These are phyloP conservation scores for Chrosomus eos DNA, from an alignment of 2,797 vertebrate genomes.

Conservation along the genomic window DNA sequence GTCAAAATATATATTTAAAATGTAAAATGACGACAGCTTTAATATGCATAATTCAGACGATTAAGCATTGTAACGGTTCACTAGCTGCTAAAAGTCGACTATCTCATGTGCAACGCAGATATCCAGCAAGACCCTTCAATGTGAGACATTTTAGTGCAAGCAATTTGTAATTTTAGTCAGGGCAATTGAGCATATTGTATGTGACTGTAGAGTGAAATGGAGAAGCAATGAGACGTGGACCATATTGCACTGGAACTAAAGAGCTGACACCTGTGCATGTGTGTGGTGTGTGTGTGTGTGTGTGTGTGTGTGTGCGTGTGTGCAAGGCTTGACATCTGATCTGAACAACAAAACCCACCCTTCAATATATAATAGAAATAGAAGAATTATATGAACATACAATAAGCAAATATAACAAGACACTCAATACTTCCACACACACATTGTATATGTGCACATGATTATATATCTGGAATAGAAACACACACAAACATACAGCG, in stretches of 20 bases:
- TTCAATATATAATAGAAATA: background rate
- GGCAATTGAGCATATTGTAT: conserved; percentile 62
- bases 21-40: background rate
- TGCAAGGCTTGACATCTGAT: background rate
- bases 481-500: conserved; percentile 23
- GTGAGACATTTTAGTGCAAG: conserved; percentile 36
- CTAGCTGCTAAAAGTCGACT: conserved; percentile 23
- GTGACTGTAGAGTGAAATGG: conserved; percentile 53
- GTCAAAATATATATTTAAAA: conserved; percentile 34
- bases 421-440: background rate
- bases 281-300: background rate
- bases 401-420: background rate
- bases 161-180: conserved; percentile 53
- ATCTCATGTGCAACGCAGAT: conserved; percentile 16
- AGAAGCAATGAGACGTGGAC: conserved; percentile 49
- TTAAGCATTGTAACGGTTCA: conserved; percentile 38
- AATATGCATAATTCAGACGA: conserved; percentile 13
- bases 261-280: conserved; percentile 15
- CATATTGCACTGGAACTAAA: conserved; percentile 15
- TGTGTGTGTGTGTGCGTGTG: background rate
- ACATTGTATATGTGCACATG: background rate
- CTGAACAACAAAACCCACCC: background rate
- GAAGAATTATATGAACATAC: background rate
- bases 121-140: conserved; percentile 20
- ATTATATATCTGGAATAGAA: background rate